Evolutionary conservation across 2,113 vertebrate genomes (phyloP), one percentile per base, ranked within the genome.

Genomic region (Paramisgurnus dabryanus): DNA sequence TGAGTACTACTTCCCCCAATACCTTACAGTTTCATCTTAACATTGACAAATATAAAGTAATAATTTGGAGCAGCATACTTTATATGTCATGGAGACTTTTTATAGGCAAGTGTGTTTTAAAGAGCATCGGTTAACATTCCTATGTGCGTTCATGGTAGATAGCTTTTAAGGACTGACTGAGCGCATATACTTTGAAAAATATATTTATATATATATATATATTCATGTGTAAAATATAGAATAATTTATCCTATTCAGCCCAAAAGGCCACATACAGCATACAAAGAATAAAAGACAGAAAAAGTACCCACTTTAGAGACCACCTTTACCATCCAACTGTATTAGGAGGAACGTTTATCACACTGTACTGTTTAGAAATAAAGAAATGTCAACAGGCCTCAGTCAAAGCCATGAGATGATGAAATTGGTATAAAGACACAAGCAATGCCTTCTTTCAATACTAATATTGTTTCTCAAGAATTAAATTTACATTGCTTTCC

Each of bases 121-220:
- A 68, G 60, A 86, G 76, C 40, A 77, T 40, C 83, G 82, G 82
- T 87, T 82, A 80, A 49, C 85, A 79, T 80, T 84, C 78, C 79
- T 88, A 69, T 88, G 85, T 88, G 79, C 83, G 65, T 86, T 84
- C 80, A 77, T 82, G 79, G 89, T 76, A 83, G 85, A 87, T 78
- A 92, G 91, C 90, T 92, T 93, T 65, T 85, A 89, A 82, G 82
- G 83, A 87, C 88, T 89, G 89, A 83, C 80, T 68, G 79, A 90
- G 86, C 87, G 87, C 84, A 72, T 85, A 87, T 82, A 87, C 87
- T 82, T 86, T 81, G 12, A 85, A 76, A 83, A 84, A 83, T 15
- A 66, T 49, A 79, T 79, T 70, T 81, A 67, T 79, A 83, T 15
- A 66, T n/a, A n/a, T n/a, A n/a, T 49, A 79, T 79, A 73, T 81